These are phyloP conservation scores for Liodrosophila aerea DNA, from an alignment of 2,888 invertebrate species.

Conservation along the genomic window DNA sequence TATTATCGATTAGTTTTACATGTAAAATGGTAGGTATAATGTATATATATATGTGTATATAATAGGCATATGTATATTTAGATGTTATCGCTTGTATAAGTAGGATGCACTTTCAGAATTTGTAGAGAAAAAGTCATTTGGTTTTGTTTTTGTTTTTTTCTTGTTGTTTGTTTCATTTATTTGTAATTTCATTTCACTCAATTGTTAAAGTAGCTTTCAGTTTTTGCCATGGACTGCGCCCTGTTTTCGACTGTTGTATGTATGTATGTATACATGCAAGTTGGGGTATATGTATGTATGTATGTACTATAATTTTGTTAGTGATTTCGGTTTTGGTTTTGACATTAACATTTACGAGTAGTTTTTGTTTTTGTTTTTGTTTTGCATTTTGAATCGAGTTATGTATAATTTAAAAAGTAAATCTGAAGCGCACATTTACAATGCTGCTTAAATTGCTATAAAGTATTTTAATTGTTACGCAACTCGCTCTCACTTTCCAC, in stretches of 20 bases:
- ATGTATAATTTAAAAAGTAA: constrained; percentile 59
- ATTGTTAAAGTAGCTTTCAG: constrained; percentile 55
- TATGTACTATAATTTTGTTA: constrained; percentile 4
- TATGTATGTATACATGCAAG: constrained; percentile 2
- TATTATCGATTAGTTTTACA: constrained; percentile 16
- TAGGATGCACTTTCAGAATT: constrained; percentile 32
- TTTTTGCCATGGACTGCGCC: constrained; percentile 58
- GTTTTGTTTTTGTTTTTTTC: constrained; percentile 24
- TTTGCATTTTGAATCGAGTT: constrained; percentile 14
- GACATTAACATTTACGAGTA: constrained; percentile 5
- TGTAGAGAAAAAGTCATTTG: constrained; percentile 68
- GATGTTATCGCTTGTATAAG: constrained; percentile 23
- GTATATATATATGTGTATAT: constrained; percentile 17
- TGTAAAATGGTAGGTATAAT: constrained; percentile 13
- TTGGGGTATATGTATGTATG: constrained; percentile 16
- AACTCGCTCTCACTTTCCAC: constrained; percentile 8
- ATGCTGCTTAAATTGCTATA: constrained; percentile 68
- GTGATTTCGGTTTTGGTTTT: constrained; percentile 15
- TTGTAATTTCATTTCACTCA: constrained; percentile 52
- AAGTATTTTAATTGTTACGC: constrained; percentile 41
- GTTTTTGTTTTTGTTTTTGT: constrained; percentile 12
- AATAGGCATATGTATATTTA: constrained; percentile 14
- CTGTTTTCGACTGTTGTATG: constrained; percentile 50
- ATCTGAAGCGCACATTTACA: constrained; percentile 77
- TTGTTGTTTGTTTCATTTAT: constrained; percentile 37